Percentiles rank a stretch among this genome's conserved stretches.
These are phyloP conservation scores for Hesperophylax magnus DNA, from an alignment of 1,140 invertebrate genomes.

Conservation along the genomic window DNA sequence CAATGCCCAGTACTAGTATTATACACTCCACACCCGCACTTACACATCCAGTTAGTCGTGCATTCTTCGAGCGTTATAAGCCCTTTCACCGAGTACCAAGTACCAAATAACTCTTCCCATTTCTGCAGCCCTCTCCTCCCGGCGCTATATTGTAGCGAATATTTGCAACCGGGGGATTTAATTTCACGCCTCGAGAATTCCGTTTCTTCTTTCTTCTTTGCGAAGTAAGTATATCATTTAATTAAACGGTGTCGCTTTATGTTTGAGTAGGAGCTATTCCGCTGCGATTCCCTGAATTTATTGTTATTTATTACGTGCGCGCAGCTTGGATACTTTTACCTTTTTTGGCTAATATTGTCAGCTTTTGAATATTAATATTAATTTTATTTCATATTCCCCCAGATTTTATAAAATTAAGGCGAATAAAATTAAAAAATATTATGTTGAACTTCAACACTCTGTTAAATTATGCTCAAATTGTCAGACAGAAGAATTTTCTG, in stretches of 20 bases:
- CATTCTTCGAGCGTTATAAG: no score
- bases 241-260: slow-evolving; percentile 40
- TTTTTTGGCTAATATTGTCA: not conserved
- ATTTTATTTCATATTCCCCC: no score
- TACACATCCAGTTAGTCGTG: not conserved
- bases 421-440: no score
- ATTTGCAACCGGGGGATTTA: slow-evolving; percentile 46
- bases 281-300: not conserved
- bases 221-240: slow-evolving; percentile 46
- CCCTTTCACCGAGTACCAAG: slow-evolving; percentile 1
- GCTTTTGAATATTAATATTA: no score
- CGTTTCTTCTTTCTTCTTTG: slow-evolving; percentile 43
- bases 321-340: not conserved
- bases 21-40: no score
- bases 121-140: not conserved
- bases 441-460: no score
- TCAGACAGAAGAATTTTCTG: no score
- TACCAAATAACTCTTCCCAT: not conserved
- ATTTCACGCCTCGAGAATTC: slow-evolving; percentile 51
- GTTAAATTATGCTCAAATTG: no score
- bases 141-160: slow-evolving; percentile 39
- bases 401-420: no score
- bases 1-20: no score
- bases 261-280: slow-evolving; percentile 4
- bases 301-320: not conserved